Evolutionary conservation across 2,888 invertebrate species (phyloP).

Genomic region (Spodoptera exigua): DNA sequence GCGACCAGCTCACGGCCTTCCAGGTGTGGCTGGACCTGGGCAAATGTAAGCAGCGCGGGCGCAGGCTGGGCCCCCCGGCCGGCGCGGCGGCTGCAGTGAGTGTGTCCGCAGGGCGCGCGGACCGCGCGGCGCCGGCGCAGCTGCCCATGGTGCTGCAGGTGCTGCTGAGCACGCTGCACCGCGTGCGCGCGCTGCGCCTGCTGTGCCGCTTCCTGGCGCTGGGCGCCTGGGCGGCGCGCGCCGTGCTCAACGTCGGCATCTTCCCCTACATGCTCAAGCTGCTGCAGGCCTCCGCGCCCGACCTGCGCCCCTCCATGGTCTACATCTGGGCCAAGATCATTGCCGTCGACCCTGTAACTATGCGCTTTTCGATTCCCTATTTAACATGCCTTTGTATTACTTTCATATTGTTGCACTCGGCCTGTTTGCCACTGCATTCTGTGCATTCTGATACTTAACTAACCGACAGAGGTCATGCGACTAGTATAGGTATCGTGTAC

Average conservation of each 20-base stretch:
- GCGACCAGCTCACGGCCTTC: conserved; percentile 99
- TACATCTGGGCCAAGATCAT: conserved; percentile 99
- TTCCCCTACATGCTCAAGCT: conserved; percentile 99
- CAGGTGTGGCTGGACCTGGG: conserved; percentile 97
- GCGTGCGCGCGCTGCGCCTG: conserved; percentile 97
- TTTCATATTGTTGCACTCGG: no score
- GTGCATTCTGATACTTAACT: no score
- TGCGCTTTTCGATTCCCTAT: no score
- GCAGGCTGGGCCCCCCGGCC: not conserved
- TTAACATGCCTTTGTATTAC: no score
- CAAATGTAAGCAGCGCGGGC: conserved; percentile 61
- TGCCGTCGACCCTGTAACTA: conserved; percentile 96
- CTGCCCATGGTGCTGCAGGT: conserved; percentile 99
- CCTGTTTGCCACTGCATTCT: no score
- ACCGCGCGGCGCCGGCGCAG: conserved; percentile 67
- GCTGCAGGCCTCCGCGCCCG: conserved; percentile 97
- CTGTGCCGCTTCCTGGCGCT: conserved; percentile 98
- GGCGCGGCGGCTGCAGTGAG: no score
- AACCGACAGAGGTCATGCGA: no score
- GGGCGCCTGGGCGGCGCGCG: conserved; percentile 96
- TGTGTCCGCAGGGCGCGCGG: not conserved
- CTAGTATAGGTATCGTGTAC: no score
- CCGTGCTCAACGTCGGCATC: conserved; percentile 98
- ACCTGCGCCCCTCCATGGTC: conserved; percentile 97
- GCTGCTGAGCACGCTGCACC: conserved; percentile 92